phyloP scores from a whole-genome alignment of 2,888 invertebrate species.

The Polia nebulosa region DNA sequence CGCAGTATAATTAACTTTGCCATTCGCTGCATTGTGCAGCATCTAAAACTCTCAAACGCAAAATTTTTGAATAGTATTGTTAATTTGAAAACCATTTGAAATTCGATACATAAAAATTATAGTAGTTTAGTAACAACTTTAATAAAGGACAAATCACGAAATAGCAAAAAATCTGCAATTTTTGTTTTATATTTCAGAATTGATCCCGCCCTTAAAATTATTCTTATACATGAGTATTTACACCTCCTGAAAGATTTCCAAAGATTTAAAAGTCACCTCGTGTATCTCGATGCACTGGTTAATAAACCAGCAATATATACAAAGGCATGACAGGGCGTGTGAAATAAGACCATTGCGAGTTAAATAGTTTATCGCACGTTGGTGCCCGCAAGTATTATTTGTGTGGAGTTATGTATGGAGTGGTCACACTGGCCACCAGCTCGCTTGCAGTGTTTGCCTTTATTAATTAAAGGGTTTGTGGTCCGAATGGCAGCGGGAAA shows the following conservation, averaged over 20 bases:
- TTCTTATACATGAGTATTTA: not conserved
- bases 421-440: not conserved
- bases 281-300: not conserved
- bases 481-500: too few species aligned
- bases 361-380: constrained; percentile 28
- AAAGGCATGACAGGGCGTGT: not conserved
- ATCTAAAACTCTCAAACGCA: not conserved
- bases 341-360: constrained; percentile 6
- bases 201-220: too few species aligned
- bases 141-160: too few species aligned
- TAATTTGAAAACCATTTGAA: too few species aligned
- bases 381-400: constrained; percentile 3
- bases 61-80: not conserved
- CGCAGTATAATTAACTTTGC: constrained; percentile 8
- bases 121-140: too few species aligned
- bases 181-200: too few species aligned
- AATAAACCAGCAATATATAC: constrained; percentile 3
- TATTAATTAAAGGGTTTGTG: not conserved
- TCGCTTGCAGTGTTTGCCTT: constrained; percentile 6
- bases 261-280: not conserved
- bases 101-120: too few species aligned
- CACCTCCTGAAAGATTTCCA: not conserved
- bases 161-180: too few species aligned
- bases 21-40: not conserved
- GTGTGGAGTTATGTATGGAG: not conserved